Percentiles rank a stretch among this genome's conserved stretches.
Evolutionary conservation across 2,113 vertebrate species (phyloP).

Genomic region (Ellobius talpinus): DNA sequence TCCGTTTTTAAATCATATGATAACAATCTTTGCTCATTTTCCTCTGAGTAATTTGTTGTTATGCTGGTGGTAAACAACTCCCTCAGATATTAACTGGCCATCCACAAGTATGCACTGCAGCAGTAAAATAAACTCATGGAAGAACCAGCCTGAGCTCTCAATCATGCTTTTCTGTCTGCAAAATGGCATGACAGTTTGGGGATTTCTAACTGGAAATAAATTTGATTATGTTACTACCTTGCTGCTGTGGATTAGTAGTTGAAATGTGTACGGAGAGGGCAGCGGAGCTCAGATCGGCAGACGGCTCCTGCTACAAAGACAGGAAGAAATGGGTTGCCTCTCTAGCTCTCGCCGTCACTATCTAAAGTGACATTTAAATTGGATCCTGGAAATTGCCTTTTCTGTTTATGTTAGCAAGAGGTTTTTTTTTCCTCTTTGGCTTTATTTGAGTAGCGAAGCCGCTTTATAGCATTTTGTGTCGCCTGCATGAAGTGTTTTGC

Average conservation of each 20-base stretch:
- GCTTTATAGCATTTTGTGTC: constrained; percentile 63
- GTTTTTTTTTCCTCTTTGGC: not conserved
- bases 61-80: constrained; percentile 70
- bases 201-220: constrained; percentile 81
- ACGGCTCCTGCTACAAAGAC: not conserved
- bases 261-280: constrained; percentile 45
- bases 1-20: constrained; percentile 82
- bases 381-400: constrained; percentile 48
- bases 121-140: constrained; percentile 72
- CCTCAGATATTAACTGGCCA: constrained; percentile 69
- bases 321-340: not conserved
- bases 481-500: constrained; percentile 79
- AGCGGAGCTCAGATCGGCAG: not conserved
- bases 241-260: constrained; percentile 71
- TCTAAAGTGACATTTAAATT: constrained; percentile 59
- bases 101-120: constrained; percentile 60
- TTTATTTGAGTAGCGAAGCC: constrained; percentile 51
- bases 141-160: constrained; percentile 68
- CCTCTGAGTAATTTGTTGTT: constrained; percentile 82
- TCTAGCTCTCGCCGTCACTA: constrained; percentile 57
- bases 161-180: constrained; percentile 71
- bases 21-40: constrained; percentile 80
- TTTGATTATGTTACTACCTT: constrained; percentile 77
- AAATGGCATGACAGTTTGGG: constrained; percentile 73
- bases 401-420: constrained; percentile 67